Evolutionary conservation across 1,140 invertebrate genomes (phyloP).

Genomic region (Bombus sylvicola): DNA sequence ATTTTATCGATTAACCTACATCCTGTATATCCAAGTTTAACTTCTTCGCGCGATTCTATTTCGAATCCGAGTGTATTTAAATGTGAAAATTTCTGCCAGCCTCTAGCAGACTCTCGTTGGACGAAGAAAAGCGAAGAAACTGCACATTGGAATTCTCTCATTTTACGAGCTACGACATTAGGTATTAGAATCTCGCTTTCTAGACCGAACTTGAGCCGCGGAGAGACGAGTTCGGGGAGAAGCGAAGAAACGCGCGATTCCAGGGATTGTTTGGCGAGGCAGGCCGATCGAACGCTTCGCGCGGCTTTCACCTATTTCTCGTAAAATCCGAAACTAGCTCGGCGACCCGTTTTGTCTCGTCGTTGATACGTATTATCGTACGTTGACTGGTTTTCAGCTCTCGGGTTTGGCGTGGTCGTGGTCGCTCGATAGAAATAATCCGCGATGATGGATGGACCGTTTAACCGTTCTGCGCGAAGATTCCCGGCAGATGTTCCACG

Average conservation of each 20-base stretch:
- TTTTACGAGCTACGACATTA: not conserved
- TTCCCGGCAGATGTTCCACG: conserved; percentile 2
- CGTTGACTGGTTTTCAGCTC: not conserved
- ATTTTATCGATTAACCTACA: not conserved
- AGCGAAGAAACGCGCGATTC: conserved; percentile 33
- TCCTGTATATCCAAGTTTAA: not conserved
- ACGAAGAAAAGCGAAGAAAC: not conserved
- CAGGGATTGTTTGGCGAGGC: conserved; percentile 38
- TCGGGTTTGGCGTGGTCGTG: not conserved
- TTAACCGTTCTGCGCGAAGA: not conserved
- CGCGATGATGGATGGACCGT: conserved; percentile 5
- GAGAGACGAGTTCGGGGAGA: not conserved
- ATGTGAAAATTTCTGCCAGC: not conserved
- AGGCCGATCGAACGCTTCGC: not conserved
- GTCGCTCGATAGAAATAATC: not conserved
- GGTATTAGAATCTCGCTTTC: not conserved
- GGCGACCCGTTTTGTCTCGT: not conserved
- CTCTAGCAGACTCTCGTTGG: not conserved
- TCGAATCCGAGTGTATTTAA: not conserved
- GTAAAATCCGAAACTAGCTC: conserved; percentile 38
- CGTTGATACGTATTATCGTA: not conserved
- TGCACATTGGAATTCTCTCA: not conserved
- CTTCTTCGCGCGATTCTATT: not conserved
- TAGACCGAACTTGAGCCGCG: not conserved
- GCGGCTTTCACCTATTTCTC: conserved; percentile 52